Conservation (phyloP, 2,797 vertebrate genomes). For the Takifugu rubripes region DNA sequence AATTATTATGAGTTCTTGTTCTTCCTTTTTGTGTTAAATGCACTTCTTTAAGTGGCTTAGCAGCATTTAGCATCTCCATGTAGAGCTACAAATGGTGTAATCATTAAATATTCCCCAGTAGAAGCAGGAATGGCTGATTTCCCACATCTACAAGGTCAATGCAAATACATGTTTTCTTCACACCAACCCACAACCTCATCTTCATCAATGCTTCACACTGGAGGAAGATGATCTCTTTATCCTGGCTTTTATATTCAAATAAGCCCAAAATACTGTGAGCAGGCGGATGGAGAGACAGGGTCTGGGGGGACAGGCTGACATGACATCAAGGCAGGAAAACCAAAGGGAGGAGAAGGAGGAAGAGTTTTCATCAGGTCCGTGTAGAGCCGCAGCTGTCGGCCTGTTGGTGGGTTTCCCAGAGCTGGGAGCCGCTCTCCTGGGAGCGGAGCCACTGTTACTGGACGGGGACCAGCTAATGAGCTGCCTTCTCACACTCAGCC, state of each 20-base stretch:
- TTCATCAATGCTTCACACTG: neutral
- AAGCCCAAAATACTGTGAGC: slow-evolving; percentile 47
- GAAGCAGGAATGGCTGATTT: too few relatives aligned
- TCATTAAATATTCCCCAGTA: neutral
- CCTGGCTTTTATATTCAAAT: slow-evolving; percentile 36
- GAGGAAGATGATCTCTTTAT: slow-evolving; percentile 42
- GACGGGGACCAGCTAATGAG: slow-evolving; percentile 61
- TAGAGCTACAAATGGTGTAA: too few relatives aligned
- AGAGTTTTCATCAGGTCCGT: slow-evolving; percentile 73
- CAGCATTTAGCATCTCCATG: neutral
- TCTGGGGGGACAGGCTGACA: slow-evolving; percentile 34
- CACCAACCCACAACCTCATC: slow-evolving; percentile 1
- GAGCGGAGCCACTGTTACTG: slow-evolving; percentile 60
- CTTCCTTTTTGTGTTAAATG: neutral
- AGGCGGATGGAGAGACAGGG: slow-evolving; percentile 43
- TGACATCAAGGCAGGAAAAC: slow-evolving; percentile 41
- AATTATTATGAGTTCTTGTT: neutral
- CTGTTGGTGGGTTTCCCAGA: slow-evolving; percentile 72
- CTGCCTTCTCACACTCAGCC: slow-evolving; percentile 60
- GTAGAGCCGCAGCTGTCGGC: slow-evolving; percentile 73
- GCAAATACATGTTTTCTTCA: too few relatives aligned
- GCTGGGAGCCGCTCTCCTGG: slow-evolving; percentile 56
- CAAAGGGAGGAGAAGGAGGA: slow-evolving; percentile 29
- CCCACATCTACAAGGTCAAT: too few relatives aligned
- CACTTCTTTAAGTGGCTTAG: neutral